Evolutionary conservation across 2,888 invertebrate species (phyloP).

Genomic region (Helobdella robusta): DNA sequence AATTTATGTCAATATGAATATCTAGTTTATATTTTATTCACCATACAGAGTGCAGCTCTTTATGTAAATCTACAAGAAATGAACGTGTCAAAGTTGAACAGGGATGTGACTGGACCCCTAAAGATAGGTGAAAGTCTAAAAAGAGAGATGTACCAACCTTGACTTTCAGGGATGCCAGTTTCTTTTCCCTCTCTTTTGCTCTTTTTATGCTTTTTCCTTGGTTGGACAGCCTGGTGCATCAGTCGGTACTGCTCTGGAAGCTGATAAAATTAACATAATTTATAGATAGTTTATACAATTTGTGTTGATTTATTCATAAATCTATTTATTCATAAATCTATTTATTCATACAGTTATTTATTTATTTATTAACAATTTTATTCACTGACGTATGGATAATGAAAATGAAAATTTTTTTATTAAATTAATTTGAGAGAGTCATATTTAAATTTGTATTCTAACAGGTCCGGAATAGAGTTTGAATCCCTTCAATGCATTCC

Average conservation of each 20-base stretch:
- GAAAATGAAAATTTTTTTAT: no score
- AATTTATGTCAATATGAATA: no score
- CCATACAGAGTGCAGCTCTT: no score
- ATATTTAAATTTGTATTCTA: slow-evolving; percentile 36
- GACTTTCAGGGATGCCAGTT: slow-evolving; percentile 41
- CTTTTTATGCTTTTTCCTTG: slow-evolving; percentile 89
- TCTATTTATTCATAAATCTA: background rate
- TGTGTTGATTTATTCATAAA: background rate
- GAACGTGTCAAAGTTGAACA: no score
- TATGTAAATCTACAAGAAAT: no score
- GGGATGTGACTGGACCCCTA: no score
- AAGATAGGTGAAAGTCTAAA: no score
- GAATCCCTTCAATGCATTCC: slow-evolving; percentile 82
- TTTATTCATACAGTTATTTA: no score
- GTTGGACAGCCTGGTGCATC: slow-evolving; percentile 78
- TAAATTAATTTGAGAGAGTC: background rate
- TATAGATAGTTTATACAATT: background rate
- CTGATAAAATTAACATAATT: slow-evolving; percentile 46
- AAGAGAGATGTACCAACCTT: no score
- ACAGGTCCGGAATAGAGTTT: slow-evolving; percentile 85
- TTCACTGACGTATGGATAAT: no score
- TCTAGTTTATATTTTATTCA: no score
- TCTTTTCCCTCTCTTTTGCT: slow-evolving; percentile 56
- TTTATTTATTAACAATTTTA: no score
- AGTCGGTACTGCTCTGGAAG: slow-evolving; percentile 89